Conservation (phyloP, 2,113 vertebrate genomes). For the Chascanopsetta lugubris region DNA sequence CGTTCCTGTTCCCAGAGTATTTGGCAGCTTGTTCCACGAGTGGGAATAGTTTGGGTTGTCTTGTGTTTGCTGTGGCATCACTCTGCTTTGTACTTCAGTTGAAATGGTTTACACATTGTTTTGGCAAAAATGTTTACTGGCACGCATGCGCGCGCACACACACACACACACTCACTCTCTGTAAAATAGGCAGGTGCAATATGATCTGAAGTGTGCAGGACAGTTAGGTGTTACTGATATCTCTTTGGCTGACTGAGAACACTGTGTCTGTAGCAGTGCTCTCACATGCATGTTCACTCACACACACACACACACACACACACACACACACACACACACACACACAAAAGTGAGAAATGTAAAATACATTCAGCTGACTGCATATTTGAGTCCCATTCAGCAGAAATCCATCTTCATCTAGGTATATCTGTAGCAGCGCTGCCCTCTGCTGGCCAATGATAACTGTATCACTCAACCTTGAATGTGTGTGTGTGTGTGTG, state of each 20-base stretch:
- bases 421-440: slow-evolving; percentile 2
- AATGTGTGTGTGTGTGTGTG: neutral
- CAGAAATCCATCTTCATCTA: neutral
- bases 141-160: neutral
- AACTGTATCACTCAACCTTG: neutral
- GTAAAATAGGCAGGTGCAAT: slow-evolving; percentile 30
- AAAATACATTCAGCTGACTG: neutral
- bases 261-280: slow-evolving; percentile 47
- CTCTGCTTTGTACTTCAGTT: no score
- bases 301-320: slow-evolving; percentile 2
- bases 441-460: slow-evolving; percentile 50
- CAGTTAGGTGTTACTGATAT: slow-evolving; percentile 60
- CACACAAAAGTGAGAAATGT: no score
- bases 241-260: slow-evolving; percentile 46
- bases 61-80: no score
- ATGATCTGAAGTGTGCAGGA: slow-evolving; percentile 28
- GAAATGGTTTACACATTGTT: no score
- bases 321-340: slow-evolving; percentile 13
- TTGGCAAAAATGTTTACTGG: no score
- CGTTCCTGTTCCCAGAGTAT: no score
- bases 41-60: no score
- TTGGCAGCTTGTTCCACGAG: no score
- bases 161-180: neutral
- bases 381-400: neutral
- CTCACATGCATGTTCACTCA: slow-evolving; percentile 14